Evolutionary conservation across 2,888 invertebrate genomes (phyloP).

Genomic region (Ernsta delagoae): DNA sequence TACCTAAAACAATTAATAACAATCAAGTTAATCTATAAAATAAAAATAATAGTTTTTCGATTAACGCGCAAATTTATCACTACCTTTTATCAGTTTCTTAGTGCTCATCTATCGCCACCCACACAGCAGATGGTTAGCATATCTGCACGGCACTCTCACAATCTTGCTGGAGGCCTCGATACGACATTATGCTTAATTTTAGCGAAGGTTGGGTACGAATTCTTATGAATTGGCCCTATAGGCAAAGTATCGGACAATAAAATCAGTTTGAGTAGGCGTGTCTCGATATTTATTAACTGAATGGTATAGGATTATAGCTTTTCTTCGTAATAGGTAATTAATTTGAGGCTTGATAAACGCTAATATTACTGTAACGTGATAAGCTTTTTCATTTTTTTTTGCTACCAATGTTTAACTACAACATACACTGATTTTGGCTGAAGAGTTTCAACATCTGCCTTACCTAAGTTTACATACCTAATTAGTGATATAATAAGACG

Average conservation of each 20-base stretch:
- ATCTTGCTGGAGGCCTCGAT: not conserved
- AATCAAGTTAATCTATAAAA: not conserved
- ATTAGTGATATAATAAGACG: too few relatives aligned
- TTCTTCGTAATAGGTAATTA: too few relatives aligned
- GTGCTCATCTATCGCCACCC: slow-evolving; percentile 11
- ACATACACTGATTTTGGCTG: too few relatives aligned
- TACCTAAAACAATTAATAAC: not conserved
- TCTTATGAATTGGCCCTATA: not conserved
- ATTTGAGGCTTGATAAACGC: too few relatives aligned
- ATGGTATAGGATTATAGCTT: too few relatives aligned
- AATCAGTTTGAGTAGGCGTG: not conserved
- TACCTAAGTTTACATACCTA: too few relatives aligned
- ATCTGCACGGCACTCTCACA: not conserved
- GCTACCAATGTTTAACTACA: too few relatives aligned
- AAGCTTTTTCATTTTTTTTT: too few relatives aligned
- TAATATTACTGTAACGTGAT: too few relatives aligned
- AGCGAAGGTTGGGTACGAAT: not conserved
- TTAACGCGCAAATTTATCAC: not conserved
- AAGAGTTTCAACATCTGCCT: too few relatives aligned
- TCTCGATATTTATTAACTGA: too few relatives aligned
- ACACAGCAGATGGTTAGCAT: slow-evolving; percentile 6
- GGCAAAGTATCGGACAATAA: not conserved
- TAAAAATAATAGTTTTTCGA: not conserved
- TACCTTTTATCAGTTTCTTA: slow-evolving; percentile 1
- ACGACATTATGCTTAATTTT: not conserved